phyloP scores from a whole-genome alignment of 2,797 vertebrate genomes.

The Enteromius mattozi region DNA sequence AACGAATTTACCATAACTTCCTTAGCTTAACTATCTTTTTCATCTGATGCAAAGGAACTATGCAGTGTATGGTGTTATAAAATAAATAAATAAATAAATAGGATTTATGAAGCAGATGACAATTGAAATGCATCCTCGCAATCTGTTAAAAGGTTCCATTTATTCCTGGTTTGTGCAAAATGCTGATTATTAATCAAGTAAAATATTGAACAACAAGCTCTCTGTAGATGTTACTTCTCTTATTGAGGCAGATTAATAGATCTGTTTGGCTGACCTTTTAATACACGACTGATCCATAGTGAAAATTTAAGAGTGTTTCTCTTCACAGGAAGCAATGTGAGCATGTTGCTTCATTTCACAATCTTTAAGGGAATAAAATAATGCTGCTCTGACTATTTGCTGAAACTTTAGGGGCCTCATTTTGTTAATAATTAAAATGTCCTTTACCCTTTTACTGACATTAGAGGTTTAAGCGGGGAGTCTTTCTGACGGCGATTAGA shows the following conservation, averaged over 20 bases:
- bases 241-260: background rate
- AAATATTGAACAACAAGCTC: background rate
- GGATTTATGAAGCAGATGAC: background rate
- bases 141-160: background rate
- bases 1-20: background rate
- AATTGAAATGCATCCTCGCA: too few relatives aligned
- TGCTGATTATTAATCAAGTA: background rate
- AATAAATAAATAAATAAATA: background rate
- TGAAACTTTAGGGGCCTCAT: slow-evolving; percentile 16
- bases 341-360: background rate
- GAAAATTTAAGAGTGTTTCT: background rate
- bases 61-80: background rate
- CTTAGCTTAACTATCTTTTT: background rate
- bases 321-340: background rate
- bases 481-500: slow-evolving; percentile 42
- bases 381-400: background rate
- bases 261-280: background rate
- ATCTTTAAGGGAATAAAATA: background rate
- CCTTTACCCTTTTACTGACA: slow-evolving; percentile 40
- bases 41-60: background rate
- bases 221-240: background rate
- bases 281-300: background rate
- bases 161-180: background rate
- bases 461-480: slow-evolving; percentile 25
- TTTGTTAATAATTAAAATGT: slow-evolving; percentile 40